phyloP scores from a whole-genome alignment of 2,888 invertebrate species.

The Deroplatys truncata region DNA sequence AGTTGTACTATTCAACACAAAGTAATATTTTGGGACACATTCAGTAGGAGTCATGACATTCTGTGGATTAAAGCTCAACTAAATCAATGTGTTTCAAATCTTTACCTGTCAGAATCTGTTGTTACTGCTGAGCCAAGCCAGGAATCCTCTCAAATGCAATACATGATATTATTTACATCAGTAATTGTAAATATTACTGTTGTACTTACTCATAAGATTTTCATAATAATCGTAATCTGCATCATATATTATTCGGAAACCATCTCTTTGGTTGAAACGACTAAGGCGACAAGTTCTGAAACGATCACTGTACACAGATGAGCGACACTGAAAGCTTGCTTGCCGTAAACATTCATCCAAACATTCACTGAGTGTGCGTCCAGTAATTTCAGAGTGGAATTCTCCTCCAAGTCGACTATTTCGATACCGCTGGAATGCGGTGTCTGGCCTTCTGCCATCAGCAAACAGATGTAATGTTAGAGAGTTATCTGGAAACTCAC shows the following conservation, averaged over 20 bases:
- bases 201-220: slow-evolving; percentile 81
- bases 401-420: slow-evolving; percentile 83
- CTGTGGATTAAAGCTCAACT: no score
- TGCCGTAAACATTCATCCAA: slow-evolving; percentile 84
- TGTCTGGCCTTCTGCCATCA: slow-evolving; percentile 76
- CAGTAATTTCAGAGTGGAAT: slow-evolving; percentile 85
- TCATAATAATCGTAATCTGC: slow-evolving; percentile 92
- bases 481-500: slow-evolving; percentile 84
- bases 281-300: slow-evolving; percentile 80
- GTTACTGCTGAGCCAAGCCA: no score
- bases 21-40: no score
- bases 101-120: no score
- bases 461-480: slow-evolving; percentile 80
- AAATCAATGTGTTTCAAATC: no score
- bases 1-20: no score
- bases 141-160: no score
- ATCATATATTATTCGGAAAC: slow-evolving; percentile 83
- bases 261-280: slow-evolving; percentile 81
- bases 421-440: slow-evolving; percentile 82
- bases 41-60: no score
- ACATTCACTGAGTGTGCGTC: slow-evolving; percentile 83
- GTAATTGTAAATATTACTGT: not conserved
- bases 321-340: slow-evolving; percentile 85
- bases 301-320: slow-evolving; percentile 83
- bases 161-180: no score